Percentiles rank a stretch among this genome's conserved stretches.
Evolutionary conservation across 2,888 invertebrate genomes (phyloP).

Genomic region (Noctua fimbriata): DNA sequence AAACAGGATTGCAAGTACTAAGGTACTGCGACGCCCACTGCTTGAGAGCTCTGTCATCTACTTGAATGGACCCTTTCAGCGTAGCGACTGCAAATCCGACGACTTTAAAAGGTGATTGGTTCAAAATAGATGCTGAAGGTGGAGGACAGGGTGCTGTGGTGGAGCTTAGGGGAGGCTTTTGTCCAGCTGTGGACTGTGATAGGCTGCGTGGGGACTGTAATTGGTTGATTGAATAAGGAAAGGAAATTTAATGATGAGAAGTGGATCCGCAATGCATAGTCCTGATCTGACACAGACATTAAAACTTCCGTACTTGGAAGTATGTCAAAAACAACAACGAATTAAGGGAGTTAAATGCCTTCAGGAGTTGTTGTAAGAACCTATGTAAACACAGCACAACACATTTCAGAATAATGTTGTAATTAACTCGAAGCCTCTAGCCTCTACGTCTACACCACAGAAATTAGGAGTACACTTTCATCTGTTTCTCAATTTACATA

Average conservation of each 20-base stretch:
- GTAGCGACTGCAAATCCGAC: neutral
- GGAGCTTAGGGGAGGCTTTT: too few relatives aligned
- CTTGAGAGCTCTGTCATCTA: slow-evolving; percentile 13
- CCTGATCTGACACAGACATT: neutral
- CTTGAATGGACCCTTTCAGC: neutral
- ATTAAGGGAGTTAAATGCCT: too few relatives aligned
- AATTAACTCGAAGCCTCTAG: too few relatives aligned
- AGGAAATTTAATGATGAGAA: neutral
- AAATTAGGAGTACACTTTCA: neutral
- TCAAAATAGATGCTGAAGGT: neutral
- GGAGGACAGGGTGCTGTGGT: neutral
- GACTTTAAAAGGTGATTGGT: too few relatives aligned
- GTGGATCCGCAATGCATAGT: neutral
- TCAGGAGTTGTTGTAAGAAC: neutral
- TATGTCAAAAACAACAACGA: neutral
- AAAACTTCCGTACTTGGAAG: neutral
- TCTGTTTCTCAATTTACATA: neutral
- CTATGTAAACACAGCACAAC: neutral
- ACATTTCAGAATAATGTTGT: neutral
- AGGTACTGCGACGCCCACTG: slow-evolving; percentile 35
- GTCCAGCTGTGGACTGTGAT: too few relatives aligned
- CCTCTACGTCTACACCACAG: neutral
- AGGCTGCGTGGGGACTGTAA: neutral
- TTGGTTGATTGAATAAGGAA: neutral
- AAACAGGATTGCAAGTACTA: slow-evolving; percentile 28